A percentile compares a stretch with the other conserved stretches of the same genome.
Conservation (phyloP, 2,797 vertebrate species). For the Poeciliopsis turneri region DNA sequence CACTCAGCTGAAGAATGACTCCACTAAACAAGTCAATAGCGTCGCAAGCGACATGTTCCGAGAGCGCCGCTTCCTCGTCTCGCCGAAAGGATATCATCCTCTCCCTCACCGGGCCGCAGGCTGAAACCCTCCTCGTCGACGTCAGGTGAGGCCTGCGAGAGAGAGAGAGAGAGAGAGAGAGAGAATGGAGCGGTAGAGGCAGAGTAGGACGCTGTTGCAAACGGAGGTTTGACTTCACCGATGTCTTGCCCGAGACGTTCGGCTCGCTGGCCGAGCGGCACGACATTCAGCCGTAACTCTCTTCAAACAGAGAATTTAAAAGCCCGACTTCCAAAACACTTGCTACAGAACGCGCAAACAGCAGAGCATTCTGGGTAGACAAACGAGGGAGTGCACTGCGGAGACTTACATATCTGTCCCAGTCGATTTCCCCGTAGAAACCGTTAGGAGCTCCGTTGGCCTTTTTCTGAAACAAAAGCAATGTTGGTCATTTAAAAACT, state of each 20-base stretch:
- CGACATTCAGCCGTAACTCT: slow-evolving; percentile 31
- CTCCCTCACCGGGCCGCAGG: slow-evolving; percentile 90
- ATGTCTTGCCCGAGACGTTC: slow-evolving; percentile 32
- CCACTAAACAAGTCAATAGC: slow-evolving; percentile 58
- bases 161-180: slow-evolving; percentile 8
- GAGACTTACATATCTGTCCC: slow-evolving; percentile 97
- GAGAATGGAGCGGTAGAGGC: background rate
- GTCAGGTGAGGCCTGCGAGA: slow-evolving; percentile 90
- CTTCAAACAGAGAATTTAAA: slow-evolving; percentile 31
- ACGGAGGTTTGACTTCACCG: slow-evolving; percentile 46
- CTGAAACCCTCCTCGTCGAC: slow-evolving; percentile 98
- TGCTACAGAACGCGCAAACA: background rate
- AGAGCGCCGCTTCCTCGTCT: slow-evolving; percentile 13
- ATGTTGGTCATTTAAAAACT: background rate
- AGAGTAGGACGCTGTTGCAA: slow-evolving; percentile 25
- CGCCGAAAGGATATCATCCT: slow-evolving; percentile 80
- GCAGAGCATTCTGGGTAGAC: background rate
- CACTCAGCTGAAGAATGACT: slow-evolving; percentile 48
- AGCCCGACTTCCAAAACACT: slow-evolving; percentile 10
- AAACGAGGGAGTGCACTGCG: background rate
- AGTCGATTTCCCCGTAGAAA: slow-evolving; percentile 98
- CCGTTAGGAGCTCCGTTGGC: slow-evolving; percentile 95
- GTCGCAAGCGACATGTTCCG: slow-evolving; percentile 32
- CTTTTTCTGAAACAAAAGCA: slow-evolving; percentile 86
- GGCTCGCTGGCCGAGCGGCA: slow-evolving; percentile 41